Conservation (phyloP, 2,797 vertebrate species). For the Vultur gryphus region DNA sequence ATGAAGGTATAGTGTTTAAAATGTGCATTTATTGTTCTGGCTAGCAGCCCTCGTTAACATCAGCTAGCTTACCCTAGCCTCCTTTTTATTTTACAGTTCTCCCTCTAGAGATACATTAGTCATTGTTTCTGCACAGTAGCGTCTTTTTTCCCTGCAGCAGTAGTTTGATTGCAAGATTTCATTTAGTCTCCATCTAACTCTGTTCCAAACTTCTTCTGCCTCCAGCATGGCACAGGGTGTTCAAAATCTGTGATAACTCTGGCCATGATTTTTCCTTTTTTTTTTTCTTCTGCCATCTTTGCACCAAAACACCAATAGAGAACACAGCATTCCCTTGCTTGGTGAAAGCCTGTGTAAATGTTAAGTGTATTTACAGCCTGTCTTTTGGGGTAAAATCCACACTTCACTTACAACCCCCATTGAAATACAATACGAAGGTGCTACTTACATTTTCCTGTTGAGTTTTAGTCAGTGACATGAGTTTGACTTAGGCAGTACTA, state of each 20-base stretch:
- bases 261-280: neutral
- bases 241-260: neutral
- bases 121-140: neutral
- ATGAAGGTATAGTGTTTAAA: neutral
- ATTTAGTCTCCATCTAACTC: neutral
- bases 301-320: neutral
- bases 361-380: neutral
- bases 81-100: neutral
- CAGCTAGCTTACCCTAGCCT: neutral
- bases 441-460: neutral
- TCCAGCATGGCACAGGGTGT: neutral
- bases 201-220: neutral
- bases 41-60: neutral
- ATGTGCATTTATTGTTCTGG: neutral
- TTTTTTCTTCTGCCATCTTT: neutral
- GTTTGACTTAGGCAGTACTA: neutral
- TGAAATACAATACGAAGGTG: accelerated
- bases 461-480: neutral
- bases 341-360: neutral
- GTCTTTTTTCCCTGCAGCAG: neutral
- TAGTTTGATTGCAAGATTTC: neutral
- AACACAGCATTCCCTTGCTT: neutral
- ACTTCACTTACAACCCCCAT: neutral
- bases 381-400: neutral
- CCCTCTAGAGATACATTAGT: neutral